Evolutionary conservation across 2,888 invertebrate genomes (phyloP), one percentile per base, ranked within the genome.

Genomic region (Onthophagus sagittarius): DNA sequence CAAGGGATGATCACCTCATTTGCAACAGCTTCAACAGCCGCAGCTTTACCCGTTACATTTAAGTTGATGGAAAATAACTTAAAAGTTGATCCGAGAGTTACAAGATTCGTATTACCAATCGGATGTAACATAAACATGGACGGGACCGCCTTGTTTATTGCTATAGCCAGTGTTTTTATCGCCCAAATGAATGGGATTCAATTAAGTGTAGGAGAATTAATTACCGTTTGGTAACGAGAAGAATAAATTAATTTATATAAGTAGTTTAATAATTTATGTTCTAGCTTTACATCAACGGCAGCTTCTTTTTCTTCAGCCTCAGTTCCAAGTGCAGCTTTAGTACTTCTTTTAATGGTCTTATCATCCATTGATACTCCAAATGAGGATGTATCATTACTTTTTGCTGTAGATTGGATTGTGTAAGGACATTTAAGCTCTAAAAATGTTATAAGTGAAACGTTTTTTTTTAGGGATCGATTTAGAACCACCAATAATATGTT

Each of bases 81-180:
- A 75, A 90, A 91, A 76, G 88, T 96, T 76, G 94, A 96, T 85
- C 89, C 91, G 62, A 89, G 95, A 76, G 92, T 97, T 79, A 94
- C 94, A 0, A 90, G 94, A 77, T 97, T 97, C 85, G 94, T 97
- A 69, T 87, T 96, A 9, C 96, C 96, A 0, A 94, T 96, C 78
- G 96, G 96, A 4, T 95, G 95, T 83, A 96, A 95, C 82, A 93
- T 96, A 83, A 97, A 97, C 85, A 96, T 96, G 95, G 94, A 96
- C 80, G 95, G 95, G 1, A 95, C 95, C 0, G 95, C 95, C 0
- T 86, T 97, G 69, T 98, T 97, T 85, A 91, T 97, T 53, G 91
- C 96, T 0, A 91, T 95, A 2, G 94, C 97, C 3, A 93, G 95
- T 74, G 90, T 94, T 81, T 96, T 95, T 84, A 92, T 96, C 76